Percentiles rank a stretch among this genome's conserved stretches.
phyloP scores from a whole-genome alignment of 1,140 invertebrate species.

The Drosophila biarmipes region DNA sequence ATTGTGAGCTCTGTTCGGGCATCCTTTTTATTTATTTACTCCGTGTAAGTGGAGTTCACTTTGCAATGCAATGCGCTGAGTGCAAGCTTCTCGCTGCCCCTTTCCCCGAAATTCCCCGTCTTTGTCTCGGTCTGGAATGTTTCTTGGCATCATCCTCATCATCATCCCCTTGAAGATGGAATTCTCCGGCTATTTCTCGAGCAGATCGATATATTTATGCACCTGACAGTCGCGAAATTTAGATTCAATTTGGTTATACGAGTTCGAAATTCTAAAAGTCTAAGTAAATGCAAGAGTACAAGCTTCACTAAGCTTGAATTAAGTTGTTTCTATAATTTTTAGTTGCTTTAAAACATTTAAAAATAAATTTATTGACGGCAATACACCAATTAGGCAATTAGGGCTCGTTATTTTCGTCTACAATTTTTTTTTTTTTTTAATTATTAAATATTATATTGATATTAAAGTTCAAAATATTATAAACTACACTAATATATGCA shows the following conservation, averaged over 20 bases:
- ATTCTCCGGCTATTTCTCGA: background rate
- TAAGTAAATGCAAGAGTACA: background rate
- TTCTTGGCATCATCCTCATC: conserved; percentile 32
- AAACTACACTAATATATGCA: too few relatives aligned
- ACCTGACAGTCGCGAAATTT: conserved; percentile 16
- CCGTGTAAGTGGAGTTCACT: conserved; percentile 67
- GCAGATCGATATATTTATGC: conserved; percentile 10
- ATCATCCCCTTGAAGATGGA: conserved; percentile 9
- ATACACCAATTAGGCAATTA: too few relatives aligned
- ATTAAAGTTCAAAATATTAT: too few relatives aligned
- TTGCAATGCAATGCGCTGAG: conserved; percentile 59
- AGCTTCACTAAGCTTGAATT: too few relatives aligned
- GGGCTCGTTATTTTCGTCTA: too few relatives aligned
- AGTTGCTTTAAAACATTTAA: too few relatives aligned
- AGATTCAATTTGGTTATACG: conserved; percentile 10
- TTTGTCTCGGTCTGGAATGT: conserved; percentile 1
- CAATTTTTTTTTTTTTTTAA: too few relatives aligned
- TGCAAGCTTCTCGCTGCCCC: conserved; percentile 53
- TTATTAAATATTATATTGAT: too few relatives aligned
- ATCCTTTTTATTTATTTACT: conserved; percentile 72
- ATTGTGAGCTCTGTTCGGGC: conserved; percentile 40
- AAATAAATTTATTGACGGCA: too few relatives aligned
- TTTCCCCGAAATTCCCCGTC: conserved; percentile 19
- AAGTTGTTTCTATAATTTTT: too few relatives aligned
- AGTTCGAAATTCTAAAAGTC: background rate